These are phyloP conservation scores for Nipponacmea schrenckii DNA, from an alignment of 2,888 invertebrate species.

Conservation along the genomic window DNA sequence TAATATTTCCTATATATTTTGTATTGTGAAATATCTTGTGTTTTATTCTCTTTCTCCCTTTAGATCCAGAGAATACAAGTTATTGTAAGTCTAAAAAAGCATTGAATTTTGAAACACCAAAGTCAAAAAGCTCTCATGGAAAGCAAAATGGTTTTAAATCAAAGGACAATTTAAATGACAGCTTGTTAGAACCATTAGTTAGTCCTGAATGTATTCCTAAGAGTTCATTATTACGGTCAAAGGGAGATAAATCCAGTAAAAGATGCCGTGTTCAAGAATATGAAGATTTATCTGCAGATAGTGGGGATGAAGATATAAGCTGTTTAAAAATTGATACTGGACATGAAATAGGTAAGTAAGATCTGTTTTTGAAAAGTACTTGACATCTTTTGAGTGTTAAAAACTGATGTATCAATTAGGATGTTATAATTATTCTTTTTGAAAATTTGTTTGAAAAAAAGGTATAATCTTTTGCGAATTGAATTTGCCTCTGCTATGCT, in stretches of 20 bases:
- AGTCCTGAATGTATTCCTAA: not conserved
- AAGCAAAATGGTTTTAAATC: not conserved
- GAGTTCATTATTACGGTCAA: not conserved
- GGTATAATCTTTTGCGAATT: too few relatives aligned
- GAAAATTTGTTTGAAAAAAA: too few relatives aligned
- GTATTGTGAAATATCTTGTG: too few relatives aligned
- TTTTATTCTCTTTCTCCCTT: too few relatives aligned
- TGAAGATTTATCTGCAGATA: not conserved
- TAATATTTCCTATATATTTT: too few relatives aligned
- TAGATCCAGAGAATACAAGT: too few relatives aligned
- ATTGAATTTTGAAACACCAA: slow-evolving; percentile 46
- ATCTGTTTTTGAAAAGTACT: too few relatives aligned
- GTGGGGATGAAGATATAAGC: not conserved
- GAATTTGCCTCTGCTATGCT: too few relatives aligned
- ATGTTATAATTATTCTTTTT: too few relatives aligned
- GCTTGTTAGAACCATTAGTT: not conserved
- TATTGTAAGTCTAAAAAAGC: slow-evolving; percentile 42
- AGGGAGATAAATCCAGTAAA: not conserved
- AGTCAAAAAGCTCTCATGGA: slow-evolving; percentile 11
- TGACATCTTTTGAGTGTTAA: too few relatives aligned
- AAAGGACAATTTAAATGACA: not conserved
- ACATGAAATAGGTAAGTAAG: not conserved
- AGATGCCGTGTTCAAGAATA: not conserved
- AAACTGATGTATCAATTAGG: too few relatives aligned
- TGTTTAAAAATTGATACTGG: not conserved